phyloP scores from a whole-genome alignment of 2,113 vertebrate species.

The Grammomys surdaster region DNA sequence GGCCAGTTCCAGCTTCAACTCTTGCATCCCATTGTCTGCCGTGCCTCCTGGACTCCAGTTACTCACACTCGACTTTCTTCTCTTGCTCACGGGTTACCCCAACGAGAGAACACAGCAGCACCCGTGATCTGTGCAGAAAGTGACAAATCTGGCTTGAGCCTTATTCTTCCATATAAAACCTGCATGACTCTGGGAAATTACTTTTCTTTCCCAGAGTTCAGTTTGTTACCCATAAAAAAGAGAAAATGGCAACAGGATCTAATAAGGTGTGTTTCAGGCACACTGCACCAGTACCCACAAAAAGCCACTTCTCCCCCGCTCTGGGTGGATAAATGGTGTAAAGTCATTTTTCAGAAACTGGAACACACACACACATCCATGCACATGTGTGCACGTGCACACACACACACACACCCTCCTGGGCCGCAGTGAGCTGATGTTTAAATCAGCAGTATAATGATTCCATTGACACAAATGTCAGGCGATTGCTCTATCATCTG shows the following conservation, averaged over 20 bases:
- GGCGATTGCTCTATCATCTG: background rate
- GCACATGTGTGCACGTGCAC: rapidly evolving
- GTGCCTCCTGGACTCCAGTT: background rate
- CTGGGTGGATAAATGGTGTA: background rate
- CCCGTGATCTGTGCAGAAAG: background rate
- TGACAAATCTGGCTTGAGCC: background rate
- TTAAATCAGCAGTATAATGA: background rate
- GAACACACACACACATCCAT: background rate
- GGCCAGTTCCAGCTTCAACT: conserved; percentile 5
- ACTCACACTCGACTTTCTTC: background rate
- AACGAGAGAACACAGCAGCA: background rate
- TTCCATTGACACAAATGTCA: background rate
- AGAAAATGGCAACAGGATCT: background rate
- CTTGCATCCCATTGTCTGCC: background rate
- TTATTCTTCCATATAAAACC: background rate
- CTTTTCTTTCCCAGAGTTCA: background rate
- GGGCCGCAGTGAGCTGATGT: background rate
- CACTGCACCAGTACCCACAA: background rate
- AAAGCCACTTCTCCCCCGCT: background rate
- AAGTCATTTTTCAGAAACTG: background rate
- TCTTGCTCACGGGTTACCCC: background rate
- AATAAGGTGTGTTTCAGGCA: background rate
- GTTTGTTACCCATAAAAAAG: background rate
- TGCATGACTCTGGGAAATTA: background rate
- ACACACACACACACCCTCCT: background rate